Evolutionary conservation across 2,797 vertebrate genomes (phyloP), one percentile per base, ranked within the genome.

Genomic region (Odontamblyopus lacepedii): DNA sequence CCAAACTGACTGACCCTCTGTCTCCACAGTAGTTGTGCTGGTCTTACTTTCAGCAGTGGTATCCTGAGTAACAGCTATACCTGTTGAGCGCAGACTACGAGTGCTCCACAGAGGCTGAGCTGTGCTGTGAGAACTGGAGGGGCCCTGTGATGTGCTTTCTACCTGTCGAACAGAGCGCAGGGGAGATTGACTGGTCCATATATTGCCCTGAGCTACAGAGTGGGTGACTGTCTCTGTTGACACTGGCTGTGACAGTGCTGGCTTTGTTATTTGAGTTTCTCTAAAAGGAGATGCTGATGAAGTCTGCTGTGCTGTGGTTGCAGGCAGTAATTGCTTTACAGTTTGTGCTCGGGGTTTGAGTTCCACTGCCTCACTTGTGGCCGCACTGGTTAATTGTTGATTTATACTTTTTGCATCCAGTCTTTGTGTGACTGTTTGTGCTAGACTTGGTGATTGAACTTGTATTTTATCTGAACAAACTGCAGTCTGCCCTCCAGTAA

Each of bases 401-500:
- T 35, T 51, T 41, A 41, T 15, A 63, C 65, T 51, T 38, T 78
- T 78, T 41, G 55, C 63, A 66, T 69, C 68, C 44, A 79, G 78
- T 23, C 64, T 78, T 67, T 80, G 80, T 26, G 70, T 78, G 61
- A 75, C 75, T 19, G 32, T 27, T 63, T 79, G 81, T 15, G 67
- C 8, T 53, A 50, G 78, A 57, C 23, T 73, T 1, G 27, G 30
- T 4, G 78, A 69, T 75, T 85, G 85, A 0, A 2, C 75, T 73
- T 87, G 88, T 30, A 80, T 32, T 44, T 64, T 64, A 55, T 83
- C 83, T 30, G 73, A 85, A 57, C 75, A 92, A 86, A 77, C 62
- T 13, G 81, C 75, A 0, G 67, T 70, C 69, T 80, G 88, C 59
- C 38, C 72, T 3, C 70, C 77, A 35, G 92, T 84, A 72, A 94